phyloP scores from a whole-genome alignment of 2,113 vertebrate genomes.

The Brienomyrus longianalis region DNA sequence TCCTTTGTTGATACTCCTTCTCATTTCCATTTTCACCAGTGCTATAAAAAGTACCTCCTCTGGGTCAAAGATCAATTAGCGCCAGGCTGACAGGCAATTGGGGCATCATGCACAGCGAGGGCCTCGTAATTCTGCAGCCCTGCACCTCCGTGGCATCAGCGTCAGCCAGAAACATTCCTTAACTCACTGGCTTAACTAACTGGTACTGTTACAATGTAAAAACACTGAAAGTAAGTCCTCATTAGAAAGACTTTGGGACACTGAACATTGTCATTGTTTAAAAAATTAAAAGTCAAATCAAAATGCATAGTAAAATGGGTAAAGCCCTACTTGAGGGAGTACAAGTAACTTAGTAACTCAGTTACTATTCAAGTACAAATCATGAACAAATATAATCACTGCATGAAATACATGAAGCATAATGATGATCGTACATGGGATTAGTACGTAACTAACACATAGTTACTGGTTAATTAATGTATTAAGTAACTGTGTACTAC shows the following conservation, averaged over 20 bases:
- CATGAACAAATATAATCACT: not conserved
- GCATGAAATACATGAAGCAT: not conserved
- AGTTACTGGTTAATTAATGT: not conserved
- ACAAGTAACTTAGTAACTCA: not conserved
- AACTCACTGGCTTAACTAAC: not conserved
- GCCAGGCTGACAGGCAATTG: not conserved
- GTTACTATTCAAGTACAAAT: not conserved
- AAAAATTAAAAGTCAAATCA: not conserved
- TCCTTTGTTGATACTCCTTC: not conserved
- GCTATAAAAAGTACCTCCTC: not conserved
- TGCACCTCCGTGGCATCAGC: not conserved
- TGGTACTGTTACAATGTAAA: not conserved
- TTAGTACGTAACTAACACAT: not conserved
- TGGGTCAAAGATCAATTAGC: slow-evolving; percentile 1
- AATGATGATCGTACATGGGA: not conserved
- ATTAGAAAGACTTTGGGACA: not conserved
- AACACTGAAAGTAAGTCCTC: not conserved
- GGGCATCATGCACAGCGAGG: not conserved
- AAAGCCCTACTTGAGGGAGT: not conserved
- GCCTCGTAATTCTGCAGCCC: not conserved
- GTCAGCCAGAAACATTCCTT: not conserved
- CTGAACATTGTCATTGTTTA: not conserved
- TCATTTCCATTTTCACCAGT: not conserved
- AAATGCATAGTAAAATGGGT: not conserved
- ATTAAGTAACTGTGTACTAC: not conserved